Evolutionary conservation across 2,113 vertebrate genomes (phyloP), one percentile per base, ranked within the genome.

Genomic region (Python bivittatus): DNA sequence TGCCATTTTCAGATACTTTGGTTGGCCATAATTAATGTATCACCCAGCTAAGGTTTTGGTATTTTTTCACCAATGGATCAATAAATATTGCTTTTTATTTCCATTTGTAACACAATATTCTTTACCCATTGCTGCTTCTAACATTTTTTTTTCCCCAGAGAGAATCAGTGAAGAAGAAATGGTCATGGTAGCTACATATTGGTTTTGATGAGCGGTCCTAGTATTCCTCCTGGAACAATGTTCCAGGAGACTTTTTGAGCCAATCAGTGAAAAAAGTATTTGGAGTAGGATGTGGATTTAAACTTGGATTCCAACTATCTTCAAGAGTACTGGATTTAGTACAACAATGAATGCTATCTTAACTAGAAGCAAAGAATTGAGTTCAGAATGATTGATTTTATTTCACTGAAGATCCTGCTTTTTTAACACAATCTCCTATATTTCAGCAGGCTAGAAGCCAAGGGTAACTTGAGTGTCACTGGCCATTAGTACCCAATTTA

Each of bases 201-300:
- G 38, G 7, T 42, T 79, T 79, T 79, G n/a, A 79, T 79, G 17
- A 42, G 22, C 42, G 17, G 33, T 42, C 7, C 22, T 79, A 42
- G 17, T 33, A 42, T 79, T 17, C 33, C 17, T 20, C 33, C 33
- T 42, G 2, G 42, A 42, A 0, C n/a, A 15, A 15, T 44, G 54
- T 6, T 92, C 64, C 72, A 83, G n/a, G n/a, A n/a, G 90, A 56
- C 1, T 89, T 93, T 93, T 90, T n/a, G 44, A 90, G 38, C 54
- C 42, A 23, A 2, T 6, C 6, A n/a, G 27, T 9, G 52, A 60
- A 88, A 90, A 15, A 88, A 20, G 88, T 88, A 90, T 92, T 88
- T 6, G 83, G 94, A n/a, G 3, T 61, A 60, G 44, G 17, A 20
- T 44, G 12, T 42, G 61, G 42, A 54, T 68, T 44, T 64, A 86